These are phyloP conservation scores for Sminthurinus aureus DNA, from an alignment of 2,888 invertebrate genomes.

Conservation along the genomic window DNA sequence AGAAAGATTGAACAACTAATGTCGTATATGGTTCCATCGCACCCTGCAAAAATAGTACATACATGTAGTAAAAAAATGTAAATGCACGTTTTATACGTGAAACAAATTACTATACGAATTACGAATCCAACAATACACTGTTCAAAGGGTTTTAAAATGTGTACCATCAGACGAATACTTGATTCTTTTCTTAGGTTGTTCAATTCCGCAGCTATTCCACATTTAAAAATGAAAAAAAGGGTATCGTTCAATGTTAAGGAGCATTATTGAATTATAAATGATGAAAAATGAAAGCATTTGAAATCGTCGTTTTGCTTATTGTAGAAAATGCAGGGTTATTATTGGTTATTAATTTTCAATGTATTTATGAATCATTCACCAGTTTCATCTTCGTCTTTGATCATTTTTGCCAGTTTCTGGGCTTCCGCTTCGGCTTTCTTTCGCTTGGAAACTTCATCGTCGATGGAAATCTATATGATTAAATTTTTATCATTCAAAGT, in stretches of 20 bases:
- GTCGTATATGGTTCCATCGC: constrained; percentile 50
- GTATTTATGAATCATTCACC: constrained; percentile 19
- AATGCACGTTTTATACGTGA: no score
- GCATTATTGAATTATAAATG: background rate
- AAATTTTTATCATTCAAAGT: no score
- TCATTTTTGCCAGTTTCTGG: constrained; percentile 42
- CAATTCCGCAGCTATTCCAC: constrained; percentile 33
- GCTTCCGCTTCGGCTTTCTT: constrained; percentile 55
- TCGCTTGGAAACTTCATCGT: constrained; percentile 49
- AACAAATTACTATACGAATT: no score
- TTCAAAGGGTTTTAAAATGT: no score
- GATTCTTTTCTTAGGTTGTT: constrained; percentile 48
- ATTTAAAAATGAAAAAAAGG: background rate
- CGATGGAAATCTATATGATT: constrained; percentile 52
- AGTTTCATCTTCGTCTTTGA: constrained; percentile 47
- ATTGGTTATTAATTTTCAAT: background rate
- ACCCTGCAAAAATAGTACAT: background rate
- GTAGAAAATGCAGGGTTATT: background rate
- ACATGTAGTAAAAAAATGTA: no score
- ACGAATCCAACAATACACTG: no score
- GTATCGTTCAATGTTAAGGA: background rate
- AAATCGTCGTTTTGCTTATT: no score
- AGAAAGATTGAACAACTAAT: constrained; percentile 53
- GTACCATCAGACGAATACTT: constrained; percentile 48
- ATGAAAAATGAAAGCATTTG: background rate